Conservation (phyloP, 2,797 vertebrate species). For the Phoebastria nigripes region DNA sequence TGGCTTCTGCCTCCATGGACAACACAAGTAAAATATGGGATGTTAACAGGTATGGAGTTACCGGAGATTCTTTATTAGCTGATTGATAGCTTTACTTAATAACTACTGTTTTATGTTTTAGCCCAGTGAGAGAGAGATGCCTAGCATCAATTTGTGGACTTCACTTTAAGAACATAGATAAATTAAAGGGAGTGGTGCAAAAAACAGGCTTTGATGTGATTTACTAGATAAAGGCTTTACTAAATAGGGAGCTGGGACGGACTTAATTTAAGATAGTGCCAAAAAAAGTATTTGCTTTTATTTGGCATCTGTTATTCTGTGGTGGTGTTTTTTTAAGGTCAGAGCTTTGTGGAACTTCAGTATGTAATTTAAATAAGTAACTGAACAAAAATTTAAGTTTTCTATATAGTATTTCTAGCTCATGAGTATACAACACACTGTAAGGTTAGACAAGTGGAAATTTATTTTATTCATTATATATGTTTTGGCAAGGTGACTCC, state of each 20-base stretch:
- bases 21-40: slow-evolving; percentile 83
- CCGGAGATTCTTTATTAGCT: not conserved
- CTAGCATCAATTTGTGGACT: not conserved
- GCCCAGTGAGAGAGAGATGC: not conserved
- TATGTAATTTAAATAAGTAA: not conserved
- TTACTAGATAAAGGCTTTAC: not conserved
- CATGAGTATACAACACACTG: not conserved
- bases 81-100: not conserved
- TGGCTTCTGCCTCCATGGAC: slow-evolving; percentile 85
- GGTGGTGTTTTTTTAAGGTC: not conserved
- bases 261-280: not conserved
- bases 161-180: not conserved
- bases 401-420: not conserved
- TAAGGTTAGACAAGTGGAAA: not conserved
- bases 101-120: not conserved
- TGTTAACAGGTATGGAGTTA: slow-evolving; percentile 71
- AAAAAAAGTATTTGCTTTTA: not conserved
- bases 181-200: not conserved
- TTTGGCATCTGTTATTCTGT: not conserved
- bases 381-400: not conserved
- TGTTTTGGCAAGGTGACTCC: not conserved
- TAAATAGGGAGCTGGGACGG: not conserved
- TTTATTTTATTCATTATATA: not conserved
- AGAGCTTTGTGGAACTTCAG: not conserved
- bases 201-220: not conserved